Evolutionary conservation across 2,113 vertebrate species (phyloP).

Genomic region (Colius striatus): DNA sequence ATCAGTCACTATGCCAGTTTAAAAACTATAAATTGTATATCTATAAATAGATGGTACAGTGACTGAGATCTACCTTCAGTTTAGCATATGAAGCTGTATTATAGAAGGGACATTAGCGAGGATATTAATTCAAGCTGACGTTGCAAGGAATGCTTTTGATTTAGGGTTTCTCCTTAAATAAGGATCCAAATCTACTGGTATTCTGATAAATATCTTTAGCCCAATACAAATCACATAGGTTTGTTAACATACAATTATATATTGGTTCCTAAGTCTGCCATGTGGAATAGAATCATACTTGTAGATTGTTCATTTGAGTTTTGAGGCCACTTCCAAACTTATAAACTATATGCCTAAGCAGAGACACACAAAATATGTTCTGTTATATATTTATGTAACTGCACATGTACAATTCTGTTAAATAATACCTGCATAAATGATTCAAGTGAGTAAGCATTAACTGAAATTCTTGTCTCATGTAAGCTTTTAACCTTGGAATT

Average conservation of each 20-base stretch:
- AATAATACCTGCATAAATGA: not conserved
- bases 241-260: not conserved
- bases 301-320: not conserved
- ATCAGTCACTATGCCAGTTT: not conserved
- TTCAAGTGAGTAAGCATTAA: not conserved
- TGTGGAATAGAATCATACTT: not conserved
- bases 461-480: not conserved
- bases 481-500: rapidly evolving
- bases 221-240: not conserved
- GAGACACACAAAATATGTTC: not conserved
- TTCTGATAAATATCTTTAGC: not conserved
- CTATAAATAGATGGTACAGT: not conserved
- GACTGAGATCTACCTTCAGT: not conserved
- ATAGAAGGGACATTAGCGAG: not conserved
- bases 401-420: not conserved
- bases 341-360: not conserved
- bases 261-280: not conserved
- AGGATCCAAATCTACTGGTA: not conserved
- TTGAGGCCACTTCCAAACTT: not conserved
- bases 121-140: not conserved
- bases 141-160: not conserved
- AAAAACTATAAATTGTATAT: not conserved
- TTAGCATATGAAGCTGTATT: not conserved
- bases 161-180: not conserved
- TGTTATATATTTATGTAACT: not conserved